Evolutionary conservation across 2,113 vertebrate species (phyloP), one percentile per base, ranked within the genome.

Genomic region (Galemys pyrenaicus): DNA sequence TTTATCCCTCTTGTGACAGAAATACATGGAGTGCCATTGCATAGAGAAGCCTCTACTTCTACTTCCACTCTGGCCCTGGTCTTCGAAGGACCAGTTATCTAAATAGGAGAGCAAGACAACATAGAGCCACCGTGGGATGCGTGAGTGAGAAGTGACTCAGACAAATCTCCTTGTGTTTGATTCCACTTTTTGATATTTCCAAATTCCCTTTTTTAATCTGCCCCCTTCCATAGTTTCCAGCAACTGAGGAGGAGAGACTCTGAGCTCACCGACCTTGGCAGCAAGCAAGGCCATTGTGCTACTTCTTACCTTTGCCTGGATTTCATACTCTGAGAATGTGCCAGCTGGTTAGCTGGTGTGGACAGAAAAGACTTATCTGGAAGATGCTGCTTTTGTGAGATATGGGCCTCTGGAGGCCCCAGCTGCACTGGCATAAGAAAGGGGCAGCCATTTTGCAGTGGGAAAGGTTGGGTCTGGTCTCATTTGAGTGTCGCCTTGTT

Each of bases 21-120:
- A 30, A 1, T 32, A 2, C 0, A 1, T 9, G 37, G 51, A 24
- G 32, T n/a, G 24, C 2, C 35, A 71, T 32, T 58, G n/a, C 22
- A 0, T 4, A 24, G 65, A 32, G 79, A 44, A 35, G 15, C 2
- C 16, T 8, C 0, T 2, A 15, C 13, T 0, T 3, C 9, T 7
- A 3, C 30, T 13, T 71, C 68, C 68, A 71, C 22, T 11, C 1
- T 2, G 20, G 68, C 37, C 9, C 30, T 74, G 12, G 39, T 87
- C 77, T 78, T 65, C 58, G 9, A 0, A 9, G 86, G 70, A 37
- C 65, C 46, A 35, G 51, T 22, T 0, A 1, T 39, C 6, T 7
- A 19, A 28, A 49, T 0, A 1, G 56, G 35, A 56, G 22, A 32
- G 22, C 35, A 22, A 0, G 0, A 12, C 9, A 9, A 1, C 39